Evolutionary conservation across 2,888 invertebrate species (phyloP), one percentile per base, ranked within the genome.

Genomic region (Stenolophus ochropezus): DNA sequence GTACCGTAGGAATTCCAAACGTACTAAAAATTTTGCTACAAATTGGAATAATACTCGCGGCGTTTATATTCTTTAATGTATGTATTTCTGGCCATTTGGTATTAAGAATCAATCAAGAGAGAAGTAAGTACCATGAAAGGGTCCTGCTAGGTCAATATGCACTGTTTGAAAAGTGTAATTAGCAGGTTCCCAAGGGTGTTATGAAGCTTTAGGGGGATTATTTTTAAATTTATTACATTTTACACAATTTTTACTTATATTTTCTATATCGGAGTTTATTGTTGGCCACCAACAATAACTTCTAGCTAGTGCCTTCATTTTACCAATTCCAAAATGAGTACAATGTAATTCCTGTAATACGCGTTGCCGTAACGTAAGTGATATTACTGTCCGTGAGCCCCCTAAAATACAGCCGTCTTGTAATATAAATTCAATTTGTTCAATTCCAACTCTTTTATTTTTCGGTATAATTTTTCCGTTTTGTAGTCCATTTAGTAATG

Each of bases 111-210:
- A n/a, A n/a, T n/a, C n/a, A n/a, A n/a, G n/a, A 25, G 79, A 61
- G 11, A 20, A 79, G 16, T 79, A 61, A 20, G 23, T 27, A 76
- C 74, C 42, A 6, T 53, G 42, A 51, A 83, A 78, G 21, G 75
- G 69, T 6, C 83, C 82, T 20, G 83, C 79, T 65, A 58, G 81
- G 25, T 82, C 78, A 18, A 80, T 69, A n/a, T 82, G 79, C 4
- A 83, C 75, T 42, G 75, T n/a, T 20, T 83, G 77, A 42, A 74
- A 79, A 21, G 81, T 65, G 42, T 85, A 84, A 42, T 88, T 86
- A 3, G 88, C 88, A 56, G 86, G 83, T 81, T 89, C 88, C 42
- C 83, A 82, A 8, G 86, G 86, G 84, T 88, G 86, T 21, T 82
- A 81, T 56, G 84, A 84, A 23, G 83, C 83, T 86, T 86, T 1